phyloP scores from a whole-genome alignment of 2,888 invertebrate genomes.

The Rhogogaster chlorosoma region DNA sequence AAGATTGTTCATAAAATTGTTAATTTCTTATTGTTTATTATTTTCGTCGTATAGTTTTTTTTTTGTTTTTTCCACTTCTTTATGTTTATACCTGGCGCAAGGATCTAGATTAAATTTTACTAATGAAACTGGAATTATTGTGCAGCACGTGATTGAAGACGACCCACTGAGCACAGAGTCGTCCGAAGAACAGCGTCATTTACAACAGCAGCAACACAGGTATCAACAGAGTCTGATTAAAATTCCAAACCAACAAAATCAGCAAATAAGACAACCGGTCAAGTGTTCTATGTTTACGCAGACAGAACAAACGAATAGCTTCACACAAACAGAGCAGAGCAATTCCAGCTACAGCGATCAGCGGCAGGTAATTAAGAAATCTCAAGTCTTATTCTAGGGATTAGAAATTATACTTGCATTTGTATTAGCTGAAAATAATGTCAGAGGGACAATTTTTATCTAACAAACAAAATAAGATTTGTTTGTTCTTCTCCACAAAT shows the following conservation, averaged over 20 bases:
- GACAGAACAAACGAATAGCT: constrained; percentile 74
- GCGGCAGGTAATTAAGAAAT: constrained; percentile 68
- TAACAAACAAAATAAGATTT: constrained; percentile 4
- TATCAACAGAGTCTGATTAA: constrained; percentile 60
- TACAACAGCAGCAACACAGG: constrained; percentile 59
- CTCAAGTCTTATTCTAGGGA: neutral
- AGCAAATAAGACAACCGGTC: constrained; percentile 68
- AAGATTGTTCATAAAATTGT: neutral
- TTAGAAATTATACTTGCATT: neutral
- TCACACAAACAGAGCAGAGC: constrained; percentile 73
- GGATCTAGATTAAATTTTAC: neutral
- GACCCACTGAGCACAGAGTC: constrained; percentile 56
- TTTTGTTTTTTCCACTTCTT: neutral
- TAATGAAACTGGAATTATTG: constrained; percentile 41
- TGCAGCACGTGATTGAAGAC: constrained; percentile 60
- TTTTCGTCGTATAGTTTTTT: constrained; percentile 37
- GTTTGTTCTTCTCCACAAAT: neutral
- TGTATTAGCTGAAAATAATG: neutral
- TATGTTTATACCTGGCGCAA: neutral
- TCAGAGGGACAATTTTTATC: neutral
- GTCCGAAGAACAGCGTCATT: constrained; percentile 57
- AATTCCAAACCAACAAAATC: constrained; percentile 65
- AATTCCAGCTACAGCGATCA: constrained; percentile 73
- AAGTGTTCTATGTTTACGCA: constrained; percentile 76
- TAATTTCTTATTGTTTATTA: neutral